These are phyloP conservation scores for Callosobruchus maculatus DNA, from an alignment of 2,888 invertebrate genomes.

Conservation along the genomic window DNA sequence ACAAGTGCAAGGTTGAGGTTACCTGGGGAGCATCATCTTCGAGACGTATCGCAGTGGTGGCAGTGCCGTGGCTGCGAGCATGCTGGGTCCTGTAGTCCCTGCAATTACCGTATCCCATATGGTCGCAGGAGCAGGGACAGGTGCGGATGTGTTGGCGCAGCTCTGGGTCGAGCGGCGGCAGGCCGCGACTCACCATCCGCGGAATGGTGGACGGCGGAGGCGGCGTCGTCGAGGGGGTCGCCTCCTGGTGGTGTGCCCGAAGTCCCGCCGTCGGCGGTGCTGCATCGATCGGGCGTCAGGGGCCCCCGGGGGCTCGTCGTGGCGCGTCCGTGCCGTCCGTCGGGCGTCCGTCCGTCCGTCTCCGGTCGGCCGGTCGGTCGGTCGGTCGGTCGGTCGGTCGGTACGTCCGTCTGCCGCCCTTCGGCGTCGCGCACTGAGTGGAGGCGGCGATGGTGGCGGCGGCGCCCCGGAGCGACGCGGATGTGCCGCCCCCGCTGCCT, in stretches of 20 bases:
- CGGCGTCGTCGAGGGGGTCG: slow-evolving; percentile 28
- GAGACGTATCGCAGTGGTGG: background rate
- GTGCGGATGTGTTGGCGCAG: slow-evolving; percentile 84
- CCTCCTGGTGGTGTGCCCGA: background rate
- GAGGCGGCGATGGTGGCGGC: background rate
- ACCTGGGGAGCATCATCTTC: slow-evolving; percentile 55
- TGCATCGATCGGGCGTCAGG: background rate
- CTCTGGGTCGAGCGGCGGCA: slow-evolving; percentile 65
- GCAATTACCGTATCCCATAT: slow-evolving; percentile 90
- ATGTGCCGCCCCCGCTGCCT: slow-evolving; percentile 43
- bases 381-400: too few relatives aligned
- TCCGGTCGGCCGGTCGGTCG: too few relatives aligned
- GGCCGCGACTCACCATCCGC: slow-evolving; percentile 35
- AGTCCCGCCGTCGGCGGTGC: background rate
- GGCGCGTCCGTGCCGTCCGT: background rate
- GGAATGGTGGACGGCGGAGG: slow-evolving; percentile 30
- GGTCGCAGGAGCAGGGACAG: slow-evolving; percentile 88
- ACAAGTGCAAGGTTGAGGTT: too few relatives aligned
- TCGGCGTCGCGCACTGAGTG: background rate
- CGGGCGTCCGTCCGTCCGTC: too few relatives aligned
- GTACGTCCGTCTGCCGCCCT: background rate
- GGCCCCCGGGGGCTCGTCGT: background rate
- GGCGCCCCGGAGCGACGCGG: background rate
- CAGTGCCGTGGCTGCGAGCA: background rate
- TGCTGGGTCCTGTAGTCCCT: slow-evolving; percentile 63